Conservation (phyloP, 2,113 vertebrate genomes). For the Paedocypris sp. region DNA sequence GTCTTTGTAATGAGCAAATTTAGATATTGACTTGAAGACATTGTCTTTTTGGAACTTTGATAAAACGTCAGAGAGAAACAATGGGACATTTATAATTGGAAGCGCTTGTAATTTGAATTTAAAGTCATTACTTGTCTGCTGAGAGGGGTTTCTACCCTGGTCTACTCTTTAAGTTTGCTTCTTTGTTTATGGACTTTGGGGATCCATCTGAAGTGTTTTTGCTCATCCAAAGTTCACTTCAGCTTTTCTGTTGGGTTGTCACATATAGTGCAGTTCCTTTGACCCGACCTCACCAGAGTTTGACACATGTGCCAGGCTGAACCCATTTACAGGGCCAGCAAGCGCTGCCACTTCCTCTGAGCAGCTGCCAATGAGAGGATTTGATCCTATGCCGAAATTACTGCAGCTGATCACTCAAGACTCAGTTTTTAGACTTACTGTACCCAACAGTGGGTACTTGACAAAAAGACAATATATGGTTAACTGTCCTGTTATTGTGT, state of each 20-base stretch:
- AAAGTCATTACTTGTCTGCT: too few relatives aligned
- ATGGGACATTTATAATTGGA: neutral
- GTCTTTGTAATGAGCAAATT: too few relatives aligned
- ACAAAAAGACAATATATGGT: constrained; percentile 17
- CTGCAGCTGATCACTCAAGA: constrained; percentile 11
- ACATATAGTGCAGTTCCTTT: constrained; percentile 10
- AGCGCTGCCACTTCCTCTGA: constrained; percentile 1
- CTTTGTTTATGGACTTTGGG: too few relatives aligned
- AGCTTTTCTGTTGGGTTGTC: constrained; percentile 23
- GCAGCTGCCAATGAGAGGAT: constrained; percentile 23
- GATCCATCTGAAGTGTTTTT: constrained; percentile 29
- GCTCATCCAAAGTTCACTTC: constrained; percentile 10
- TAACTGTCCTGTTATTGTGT: constrained; percentile 27
- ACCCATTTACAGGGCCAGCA: constrained; percentile 28
- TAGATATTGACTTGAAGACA: too few relatives aligned
- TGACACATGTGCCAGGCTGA: constrained; percentile 23
- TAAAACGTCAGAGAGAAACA: neutral
- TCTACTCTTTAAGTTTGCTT: too few relatives aligned
- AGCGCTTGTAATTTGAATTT: neutral
- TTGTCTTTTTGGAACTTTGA: neutral
- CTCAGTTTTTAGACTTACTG: constrained; percentile 20
- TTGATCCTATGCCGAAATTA: constrained; percentile 26
- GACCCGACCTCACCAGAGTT: constrained; percentile 21
- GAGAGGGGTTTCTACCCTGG: too few relatives aligned
- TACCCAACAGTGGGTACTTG: constrained; percentile 9